phyloP scores from a whole-genome alignment of 2,113 vertebrate genomes.

The Taurulus bubalis region DNA sequence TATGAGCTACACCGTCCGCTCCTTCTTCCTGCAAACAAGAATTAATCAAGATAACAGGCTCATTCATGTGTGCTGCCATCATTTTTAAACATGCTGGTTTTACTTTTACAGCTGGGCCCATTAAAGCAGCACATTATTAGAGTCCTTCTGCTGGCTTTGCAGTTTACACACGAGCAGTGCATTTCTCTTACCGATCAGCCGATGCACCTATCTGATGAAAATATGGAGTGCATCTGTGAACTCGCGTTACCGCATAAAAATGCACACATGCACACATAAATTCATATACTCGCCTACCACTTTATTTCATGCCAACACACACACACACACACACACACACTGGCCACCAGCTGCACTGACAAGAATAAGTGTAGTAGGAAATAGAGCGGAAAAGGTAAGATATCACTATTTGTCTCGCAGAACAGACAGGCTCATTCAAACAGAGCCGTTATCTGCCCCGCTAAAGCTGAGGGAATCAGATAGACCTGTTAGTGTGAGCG shows the following conservation, averaged over 20 bases:
- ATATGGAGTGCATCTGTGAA: constrained; percentile 12
- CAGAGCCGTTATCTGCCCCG: constrained; percentile 61
- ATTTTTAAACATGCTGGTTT: constrained; percentile 28
- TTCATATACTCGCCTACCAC: constrained; percentile 22
- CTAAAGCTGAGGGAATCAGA: constrained; percentile 68
- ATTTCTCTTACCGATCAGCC: constrained; percentile 27
- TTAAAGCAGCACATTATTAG: constrained; percentile 50
- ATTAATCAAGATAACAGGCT: constrained; percentile 47
- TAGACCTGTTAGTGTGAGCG: constrained; percentile 56
- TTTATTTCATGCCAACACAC: constrained; percentile 13
- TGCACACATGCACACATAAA: constrained; percentile 6
- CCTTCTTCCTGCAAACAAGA: constrained; percentile 38
- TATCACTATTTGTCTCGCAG: constrained; percentile 47
- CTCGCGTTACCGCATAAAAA: constrained; percentile 22
- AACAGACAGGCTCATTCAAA: constrained; percentile 62
- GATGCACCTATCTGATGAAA: constrained; percentile 23
- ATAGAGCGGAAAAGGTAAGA: constrained; percentile 46
- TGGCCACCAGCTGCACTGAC: constrained; percentile 3
- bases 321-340: not conserved
- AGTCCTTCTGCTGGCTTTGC: constrained; percentile 39
- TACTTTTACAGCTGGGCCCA: constrained; percentile 19
- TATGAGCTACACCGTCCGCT: constrained; percentile 22
- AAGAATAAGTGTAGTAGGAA: constrained; percentile 23
- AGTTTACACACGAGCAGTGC: constrained; percentile 16
- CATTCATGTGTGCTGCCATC: constrained; percentile 27